A percentile compares a stretch with the other conserved stretches of the same genome.
Conservation (phyloP, 2,888 invertebrate species). For the Lapara coniferarum region DNA sequence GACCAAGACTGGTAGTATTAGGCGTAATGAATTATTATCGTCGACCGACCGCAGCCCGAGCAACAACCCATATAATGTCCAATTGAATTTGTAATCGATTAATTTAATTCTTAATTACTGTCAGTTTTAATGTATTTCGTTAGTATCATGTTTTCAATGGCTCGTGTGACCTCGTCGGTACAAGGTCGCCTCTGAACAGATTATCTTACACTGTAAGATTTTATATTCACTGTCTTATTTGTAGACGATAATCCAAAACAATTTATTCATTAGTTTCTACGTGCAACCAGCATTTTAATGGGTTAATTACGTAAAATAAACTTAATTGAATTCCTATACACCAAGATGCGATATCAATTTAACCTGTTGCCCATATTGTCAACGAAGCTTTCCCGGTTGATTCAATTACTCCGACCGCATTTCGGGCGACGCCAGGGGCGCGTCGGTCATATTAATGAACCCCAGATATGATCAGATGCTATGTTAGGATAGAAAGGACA, state of each 20-base stretch:
- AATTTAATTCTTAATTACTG: conserved; percentile 21
- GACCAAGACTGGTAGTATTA: neutral
- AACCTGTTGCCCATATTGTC: conserved; percentile 15
- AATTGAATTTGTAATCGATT: conserved; percentile 25
- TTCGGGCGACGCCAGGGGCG: conserved; percentile 1
- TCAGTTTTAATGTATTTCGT: conserved; percentile 12
- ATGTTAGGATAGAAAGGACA: neutral
- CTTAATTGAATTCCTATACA: neutral
- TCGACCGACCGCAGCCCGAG: neutral
- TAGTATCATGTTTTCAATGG: conserved; percentile 17
- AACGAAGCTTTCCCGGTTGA: neutral
- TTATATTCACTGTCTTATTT: conserved; percentile 7
- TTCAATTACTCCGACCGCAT: conserved; percentile 7
- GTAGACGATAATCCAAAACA: neutral
- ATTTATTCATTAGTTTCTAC: neutral
- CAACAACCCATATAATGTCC: conserved; percentile 3
- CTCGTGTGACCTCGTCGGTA: conserved; percentile 24
- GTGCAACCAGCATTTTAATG: neutral
- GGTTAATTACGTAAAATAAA: neutral
- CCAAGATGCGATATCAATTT: neutral
- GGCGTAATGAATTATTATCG: neutral
- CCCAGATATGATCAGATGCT: neutral
- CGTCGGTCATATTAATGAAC: conserved; percentile 15
- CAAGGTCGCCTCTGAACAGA: conserved; percentile 7
- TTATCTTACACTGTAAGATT: neutral